Base-by-base conservation (phyloP, 2,797 vertebrate species). In the Microctenopoma lineatum region DNA sequence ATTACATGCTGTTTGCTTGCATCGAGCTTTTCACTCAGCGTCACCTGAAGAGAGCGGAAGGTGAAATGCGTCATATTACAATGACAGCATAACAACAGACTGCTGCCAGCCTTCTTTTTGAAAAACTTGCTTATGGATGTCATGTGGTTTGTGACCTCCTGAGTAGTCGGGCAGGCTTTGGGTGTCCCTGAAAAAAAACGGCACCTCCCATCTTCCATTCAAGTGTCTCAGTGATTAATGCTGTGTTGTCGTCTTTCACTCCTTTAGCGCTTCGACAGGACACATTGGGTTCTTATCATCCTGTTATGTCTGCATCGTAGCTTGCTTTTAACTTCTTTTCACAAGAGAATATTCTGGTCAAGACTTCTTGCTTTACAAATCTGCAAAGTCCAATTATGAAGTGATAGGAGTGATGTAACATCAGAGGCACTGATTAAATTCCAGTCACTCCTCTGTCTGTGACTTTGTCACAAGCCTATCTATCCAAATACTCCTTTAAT, bases 401-500 rank as follows among this genome's bases (percentile, higher is more conserved):
- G 26, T 26, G 52, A 75, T 57, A 55, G 68, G 52, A 81, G 77
- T 54, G 70, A 72, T 56, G 14, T 66, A 47, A 75, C 57, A 70
- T 73, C 34, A 66, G 57, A 67, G 50, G 25, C 27, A 41, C 32
- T 77, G 70, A 84, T 82, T 79, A 61, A 52, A 74, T 78, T 73
- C 52, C 34, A 50, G 55, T 81, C 77, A 38, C 58, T 59, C 27
- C 12, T 45, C 25, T 52, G 54, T 80, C 73, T 68, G 50, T 46
- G 73, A 53, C 44, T 79, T 71, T 69, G 57, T 80, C 63, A 79
- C 44, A 7, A 63, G 65, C 64, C 57, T 59, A 65, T 86, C 77
- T 66, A 66, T 66, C 60, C 66, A 72, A 77, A 70, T 73, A 74
- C 80, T 70, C 68, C 75, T 84, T 84, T 86, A 85, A 86, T 85